Base-by-base conservation (phyloP, 2,113 vertebrate genomes). In the Lynx canadensis region DNA sequence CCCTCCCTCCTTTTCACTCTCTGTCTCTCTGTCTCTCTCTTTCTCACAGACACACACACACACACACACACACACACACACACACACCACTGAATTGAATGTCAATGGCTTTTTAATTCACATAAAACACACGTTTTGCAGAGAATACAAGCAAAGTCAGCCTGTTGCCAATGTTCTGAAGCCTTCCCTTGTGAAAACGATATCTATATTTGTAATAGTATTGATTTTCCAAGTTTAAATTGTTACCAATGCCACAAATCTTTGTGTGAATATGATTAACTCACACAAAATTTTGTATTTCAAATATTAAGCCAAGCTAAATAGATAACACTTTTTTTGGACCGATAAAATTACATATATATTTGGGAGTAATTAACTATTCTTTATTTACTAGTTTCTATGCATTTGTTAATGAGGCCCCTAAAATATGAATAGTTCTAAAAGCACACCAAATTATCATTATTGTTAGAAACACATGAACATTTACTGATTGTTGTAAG, bases 271-370 rank as follows among this genome's bases (percentile, higher is more conserved):
- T 36, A 73, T 45, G 63, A 93, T 60, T 71, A 93, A 76, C 60
- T 97, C 23, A 57, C 21, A 84, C 29, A 50, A 66, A 95, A 79
- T 36, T 50, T 38, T 91, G 1, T 92, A 91, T 95, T 92, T 71
- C 80, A 25, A 87, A 71, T 88, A 31, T 82, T 25, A 94, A 91
- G 21, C 5, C 63, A 93, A n/a, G 1, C 16, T 91, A 48, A 95
- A 36, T 33, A 27, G n/a, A 84, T 9, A 88, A 33, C 4, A 50
- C 14, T 66, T 94, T 79, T 76, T 27, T 31, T 25, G 29, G 52
- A 21, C 15, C 31, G 5, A 89, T 52, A 74, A 80, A 73, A 85
- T 68, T 69, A 92, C 23, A 15, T 14, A 41, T 23, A 14, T 57
- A 36, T 76, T 68, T 85, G 57, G 33, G 57, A 87, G 60, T 87